Evolutionary conservation across 2,888 invertebrate species (phyloP), one percentile per base, ranked within the genome.

Genomic region (Eucera pruinosa): DNA sequence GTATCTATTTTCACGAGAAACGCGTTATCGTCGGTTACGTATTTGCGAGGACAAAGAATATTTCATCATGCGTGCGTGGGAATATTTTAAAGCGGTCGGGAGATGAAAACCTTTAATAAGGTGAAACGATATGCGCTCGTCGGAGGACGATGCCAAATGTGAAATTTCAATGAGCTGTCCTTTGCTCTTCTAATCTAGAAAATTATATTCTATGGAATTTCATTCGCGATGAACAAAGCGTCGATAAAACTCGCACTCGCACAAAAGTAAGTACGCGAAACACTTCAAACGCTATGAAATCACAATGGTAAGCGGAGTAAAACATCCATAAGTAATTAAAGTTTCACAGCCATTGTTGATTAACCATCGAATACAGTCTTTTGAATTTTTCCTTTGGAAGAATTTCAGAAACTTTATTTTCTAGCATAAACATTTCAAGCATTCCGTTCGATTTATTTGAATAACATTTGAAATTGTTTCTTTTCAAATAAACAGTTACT

Each of bases 81-180:
- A 15, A 57, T 11, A 57, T 57, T 39, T 57, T 39, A 39, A 57
- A 57, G 18, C 57, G 25, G 57, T n/a, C 39, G n/a, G 41, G 33
- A 15, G 25, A 39, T 11, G 25, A 39, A 57, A 57, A 41, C 23
- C 39, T 39, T 57, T 57, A 57, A 57, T 57, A 57, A 57, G 39
- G 39, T 41, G 57, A 39, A 57, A 39, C 57, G 39, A 15, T 39
- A 41, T 25, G 39, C 39, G 39, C 25, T 57, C 39, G 39, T 57
- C 15, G 5, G 23, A n/a, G 57, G 25, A n/a, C 39, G 25, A 18
- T 18, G 50, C 5, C 33, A 57, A 57, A 57, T n/a, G 39, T 25
- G 25, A 57, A 25, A 41, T 57, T 57, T 57, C 57, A 57, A 57
- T 52, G 52, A 52, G 18, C 52, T 23, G 13, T n/a, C 11, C 30